phyloP scores from a whole-genome alignment of 2,113 vertebrate species.

The Sialia sialis region DNA sequence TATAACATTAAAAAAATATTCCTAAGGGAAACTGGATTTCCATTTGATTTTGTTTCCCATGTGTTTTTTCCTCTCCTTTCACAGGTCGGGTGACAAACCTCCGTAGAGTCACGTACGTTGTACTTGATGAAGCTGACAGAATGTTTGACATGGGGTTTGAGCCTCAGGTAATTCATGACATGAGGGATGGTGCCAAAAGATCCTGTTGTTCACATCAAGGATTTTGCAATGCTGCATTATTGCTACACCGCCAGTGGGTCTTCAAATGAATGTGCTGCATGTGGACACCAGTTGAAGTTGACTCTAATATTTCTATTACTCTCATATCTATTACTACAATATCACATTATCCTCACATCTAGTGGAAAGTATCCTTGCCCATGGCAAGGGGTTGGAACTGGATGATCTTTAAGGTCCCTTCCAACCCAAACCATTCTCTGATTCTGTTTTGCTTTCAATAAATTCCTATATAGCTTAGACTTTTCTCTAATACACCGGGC shows the following conservation, averaged over 20 bases:
- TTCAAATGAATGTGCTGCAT: neutral
- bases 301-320: neutral
- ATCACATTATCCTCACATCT: neutral
- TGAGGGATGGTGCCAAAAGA: neutral
- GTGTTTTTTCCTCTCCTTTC: conserved; percentile 68
- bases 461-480: neutral
- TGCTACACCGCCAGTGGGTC: neutral
- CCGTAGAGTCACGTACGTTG: conserved; percentile 91
- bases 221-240: rapidly evolving
- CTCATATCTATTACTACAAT: neutral
- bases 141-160: conserved; percentile 99
- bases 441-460: neutral
- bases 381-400: neutral
- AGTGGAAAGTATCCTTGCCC: neutral
- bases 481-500: neutral
- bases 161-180: conserved; percentile 83
- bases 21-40: conserved; percentile 57
- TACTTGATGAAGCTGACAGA: conserved; percentile 96
- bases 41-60: conserved; percentile 69
- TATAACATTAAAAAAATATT: conserved; percentile 49
- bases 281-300: neutral
- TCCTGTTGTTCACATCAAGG: neutral
- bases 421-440: neutral
- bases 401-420: neutral
- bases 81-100: conserved; percentile 97